These are phyloP conservation scores for Pollenia amentaria DNA, from an alignment of 2,888 invertebrate genomes.

Conservation along the genomic window DNA sequence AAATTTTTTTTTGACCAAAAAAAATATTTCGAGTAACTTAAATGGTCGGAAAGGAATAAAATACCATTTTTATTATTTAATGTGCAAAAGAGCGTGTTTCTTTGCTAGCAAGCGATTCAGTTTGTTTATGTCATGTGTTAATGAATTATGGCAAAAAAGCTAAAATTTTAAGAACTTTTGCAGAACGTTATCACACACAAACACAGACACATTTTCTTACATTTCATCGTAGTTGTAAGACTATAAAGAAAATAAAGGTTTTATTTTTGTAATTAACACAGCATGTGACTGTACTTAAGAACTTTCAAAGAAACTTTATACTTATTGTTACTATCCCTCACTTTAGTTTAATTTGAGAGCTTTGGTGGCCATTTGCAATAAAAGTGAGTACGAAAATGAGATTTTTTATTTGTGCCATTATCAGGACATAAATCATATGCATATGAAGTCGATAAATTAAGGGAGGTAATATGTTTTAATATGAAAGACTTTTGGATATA, in stretches of 20 bases:
- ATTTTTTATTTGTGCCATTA: too few relatives aligned
- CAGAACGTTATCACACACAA: not conserved
- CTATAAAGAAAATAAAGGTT: slow-evolving; percentile 11
- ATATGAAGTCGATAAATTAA: too few relatives aligned
- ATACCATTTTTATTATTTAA: slow-evolving; percentile 25
- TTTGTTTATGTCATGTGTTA: slow-evolving; percentile 64
- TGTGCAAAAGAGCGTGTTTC: not conserved
- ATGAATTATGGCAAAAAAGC: slow-evolving; percentile 65
- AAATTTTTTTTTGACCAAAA: not conserved
- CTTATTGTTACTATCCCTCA: too few relatives aligned
- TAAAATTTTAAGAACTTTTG: slow-evolving; percentile 30
- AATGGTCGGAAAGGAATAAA: not conserved
- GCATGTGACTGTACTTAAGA: slow-evolving; percentile 20
- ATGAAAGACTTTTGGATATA: too few relatives aligned
- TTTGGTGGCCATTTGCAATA: too few relatives aligned
- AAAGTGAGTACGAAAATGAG: too few relatives aligned
- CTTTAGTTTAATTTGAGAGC: too few relatives aligned
- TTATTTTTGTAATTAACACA: slow-evolving; percentile 64
- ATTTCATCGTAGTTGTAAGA: not conserved
- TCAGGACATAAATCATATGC: too few relatives aligned
- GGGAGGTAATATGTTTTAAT: too few relatives aligned
- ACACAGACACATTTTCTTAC: not conserved
- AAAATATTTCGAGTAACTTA: slow-evolving; percentile 1
- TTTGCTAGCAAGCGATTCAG: not conserved
- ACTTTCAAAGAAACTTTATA: too few relatives aligned